Percentiles rank a stretch among this genome's conserved stretches.
phyloP scores from a whole-genome alignment of 1,140 invertebrate genomes.

The Cotesia typhae region DNA sequence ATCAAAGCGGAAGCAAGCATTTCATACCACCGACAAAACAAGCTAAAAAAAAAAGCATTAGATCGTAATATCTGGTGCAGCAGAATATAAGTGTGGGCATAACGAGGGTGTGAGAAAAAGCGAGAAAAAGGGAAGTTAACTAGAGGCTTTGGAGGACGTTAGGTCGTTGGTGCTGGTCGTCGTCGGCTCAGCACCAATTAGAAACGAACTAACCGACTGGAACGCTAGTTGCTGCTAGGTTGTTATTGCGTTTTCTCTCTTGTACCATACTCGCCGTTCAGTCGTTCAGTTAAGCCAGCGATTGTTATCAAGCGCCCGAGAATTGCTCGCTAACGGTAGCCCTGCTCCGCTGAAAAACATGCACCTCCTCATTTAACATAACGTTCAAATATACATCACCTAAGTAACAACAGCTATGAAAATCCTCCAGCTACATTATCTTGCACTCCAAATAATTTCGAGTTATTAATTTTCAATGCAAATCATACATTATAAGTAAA shows the following conservation, averaged over 20 bases:
- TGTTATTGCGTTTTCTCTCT: conserved; percentile 24
- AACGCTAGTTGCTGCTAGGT: conserved; percentile 34
- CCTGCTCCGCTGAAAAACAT: background rate
- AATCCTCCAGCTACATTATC: too few species aligned
- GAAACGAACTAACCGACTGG: conserved; percentile 44
- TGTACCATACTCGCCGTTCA: background rate
- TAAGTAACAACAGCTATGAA: too few species aligned
- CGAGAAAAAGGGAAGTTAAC: conserved; percentile 15
- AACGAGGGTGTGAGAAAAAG: background rate
- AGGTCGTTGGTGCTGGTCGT: conserved; percentile 1
- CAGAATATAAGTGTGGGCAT: background rate
- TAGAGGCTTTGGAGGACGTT: conserved; percentile 26
- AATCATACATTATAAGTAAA: too few species aligned
- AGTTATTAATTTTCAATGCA: too few species aligned
- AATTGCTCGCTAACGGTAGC: conserved; percentile 29
- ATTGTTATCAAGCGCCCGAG: conserved; percentile 25
- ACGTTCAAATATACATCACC: too few species aligned
- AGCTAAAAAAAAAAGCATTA: background rate
- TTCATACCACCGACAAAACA: too few species aligned
- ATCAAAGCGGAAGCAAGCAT: too few species aligned
- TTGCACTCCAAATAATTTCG: too few species aligned
- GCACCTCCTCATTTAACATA: background rate
- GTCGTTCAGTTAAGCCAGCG: background rate
- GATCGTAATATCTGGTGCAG: background rate
- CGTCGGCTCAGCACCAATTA: conserved; percentile 40